Base-by-base conservation (phyloP, 1,140 invertebrate genomes). In the Laodelphax striatellus region DNA sequence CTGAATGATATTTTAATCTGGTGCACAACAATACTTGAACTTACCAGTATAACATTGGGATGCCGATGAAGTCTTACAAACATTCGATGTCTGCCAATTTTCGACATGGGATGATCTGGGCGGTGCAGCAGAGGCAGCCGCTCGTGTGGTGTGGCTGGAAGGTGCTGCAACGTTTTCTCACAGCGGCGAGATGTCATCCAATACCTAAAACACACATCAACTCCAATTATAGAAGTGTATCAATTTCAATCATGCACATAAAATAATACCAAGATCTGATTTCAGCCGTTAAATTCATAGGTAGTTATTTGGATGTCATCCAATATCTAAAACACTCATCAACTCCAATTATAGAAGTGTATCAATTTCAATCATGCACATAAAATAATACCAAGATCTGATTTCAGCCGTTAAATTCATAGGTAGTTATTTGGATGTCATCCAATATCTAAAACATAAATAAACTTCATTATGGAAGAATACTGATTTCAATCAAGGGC, bases 131-230 rank as follows among this genome's bases (percentile, higher is more conserved):
- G 77, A 0, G 93, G 92, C 57, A 97, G 76, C 62, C 84, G 82
- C 70, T 94, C 90, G 53, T 85, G 83, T n/a, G 89, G 83, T 10
- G 86, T 86, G 0, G 92, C 92, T 6, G 92, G 91, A 31, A 97
- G 75, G 76, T 95, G 92, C 69, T 97, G 93, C 2, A 97, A 76
- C 0, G 94, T 96, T 74, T 95, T 96, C 68, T 96, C 92, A 69
- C 93, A 97, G 6, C 94, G 80, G 52, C 91, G 81, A 65, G 94
- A 83, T 5, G 89, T 91, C 57, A 97, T 83, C 90, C 94, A 97
- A 69, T 84, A 91, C 67, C 87, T 90, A 63, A 22, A 58, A 67
- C 8, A 50, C 34, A 38, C 8, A 38, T 31, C 28, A n/a, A n/a
- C n/a, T n/a, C n/a, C n/a, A n/a, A n/a, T n/a, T n/a, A n/a, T n/a